These are phyloP conservation scores for Corythornis vintsioides DNA, from an alignment of 2,113 vertebrate species.

Conservation along the genomic window DNA sequence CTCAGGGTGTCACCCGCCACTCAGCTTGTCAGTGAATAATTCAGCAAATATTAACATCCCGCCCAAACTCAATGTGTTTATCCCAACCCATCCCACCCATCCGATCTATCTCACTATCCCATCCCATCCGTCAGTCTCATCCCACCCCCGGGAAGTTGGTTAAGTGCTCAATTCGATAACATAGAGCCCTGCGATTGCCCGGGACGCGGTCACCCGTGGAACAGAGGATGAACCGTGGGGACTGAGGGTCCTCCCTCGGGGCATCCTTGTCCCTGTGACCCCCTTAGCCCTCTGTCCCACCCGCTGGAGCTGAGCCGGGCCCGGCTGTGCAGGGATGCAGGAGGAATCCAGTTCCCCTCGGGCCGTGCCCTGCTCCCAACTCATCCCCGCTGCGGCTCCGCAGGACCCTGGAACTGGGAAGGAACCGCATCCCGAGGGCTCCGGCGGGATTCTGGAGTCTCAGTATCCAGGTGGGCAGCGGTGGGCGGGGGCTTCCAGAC, in stretches of 20 bases:
- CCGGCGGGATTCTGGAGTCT: no score
- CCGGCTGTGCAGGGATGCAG: not conserved
- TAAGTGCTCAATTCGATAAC: not conserved
- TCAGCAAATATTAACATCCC: not conserved
- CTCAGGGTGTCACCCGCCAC: not conserved
- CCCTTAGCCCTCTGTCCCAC: no score
- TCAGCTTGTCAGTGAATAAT: not conserved
- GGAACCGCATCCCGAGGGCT: not conserved
- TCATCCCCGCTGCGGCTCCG: not conserved
- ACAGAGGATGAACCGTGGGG: not conserved
- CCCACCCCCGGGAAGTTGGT: not conserved
- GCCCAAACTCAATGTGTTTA: not conserved
- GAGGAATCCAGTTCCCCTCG: no score
- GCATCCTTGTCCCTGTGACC: not conserved
- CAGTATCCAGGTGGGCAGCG: not conserved
- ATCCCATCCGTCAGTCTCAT: not conserved
- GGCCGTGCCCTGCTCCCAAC: not conserved
- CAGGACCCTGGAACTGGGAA: not conserved
- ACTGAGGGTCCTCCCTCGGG: accelerated
- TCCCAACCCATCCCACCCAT: not conserved
- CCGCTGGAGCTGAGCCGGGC: not conserved
- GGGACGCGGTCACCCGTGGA: not conserved
- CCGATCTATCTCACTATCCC: not conserved
- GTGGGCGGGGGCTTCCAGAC: not conserved
- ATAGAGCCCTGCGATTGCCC: not conserved